These are phyloP conservation scores for Urophycis tenuis DNA, from an alignment of 2,797 vertebrate species.

Conservation along the genomic window DNA sequence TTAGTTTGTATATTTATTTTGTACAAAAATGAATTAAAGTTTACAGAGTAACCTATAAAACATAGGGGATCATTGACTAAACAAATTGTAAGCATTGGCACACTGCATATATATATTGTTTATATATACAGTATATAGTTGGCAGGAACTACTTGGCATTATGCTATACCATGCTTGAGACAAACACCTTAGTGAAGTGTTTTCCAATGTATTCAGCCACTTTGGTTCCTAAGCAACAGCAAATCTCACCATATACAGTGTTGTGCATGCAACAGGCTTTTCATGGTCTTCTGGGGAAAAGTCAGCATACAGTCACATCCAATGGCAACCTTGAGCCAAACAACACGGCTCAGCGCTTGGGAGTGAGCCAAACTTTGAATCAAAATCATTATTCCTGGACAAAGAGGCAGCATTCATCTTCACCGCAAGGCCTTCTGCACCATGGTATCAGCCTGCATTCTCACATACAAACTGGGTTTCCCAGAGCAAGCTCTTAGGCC, in stretches of 20 bases:
- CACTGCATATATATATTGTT: not conserved
- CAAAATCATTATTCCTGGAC: slow-evolving; percentile 54
- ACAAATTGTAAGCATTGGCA: not conserved
- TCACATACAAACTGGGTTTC: slow-evolving; percentile 36
- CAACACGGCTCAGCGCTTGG: slow-evolving; percentile 41
- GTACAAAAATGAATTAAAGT: not conserved
- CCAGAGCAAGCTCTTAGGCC: slow-evolving; percentile 14
- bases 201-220: slow-evolving; percentile 52
- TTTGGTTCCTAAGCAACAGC: slow-evolving; percentile 77
- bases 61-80: not conserved
- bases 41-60: not conserved
- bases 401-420: slow-evolving; percentile 58
- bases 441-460: slow-evolving; percentile 52
- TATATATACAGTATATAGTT: not conserved
- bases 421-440: slow-evolving; percentile 39
- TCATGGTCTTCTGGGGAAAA: slow-evolving; percentile 41
- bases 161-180: slow-evolving; percentile 14
- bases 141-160: not conserved
- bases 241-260: slow-evolving; percentile 60
- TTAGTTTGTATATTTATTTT: not conserved
- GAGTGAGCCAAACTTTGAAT: slow-evolving; percentile 41
- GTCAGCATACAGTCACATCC: slow-evolving; percentile 54
- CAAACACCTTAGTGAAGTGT: slow-evolving; percentile 58
- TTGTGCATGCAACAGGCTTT: slow-evolving; percentile 47
- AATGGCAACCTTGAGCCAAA: slow-evolving; percentile 53